phyloP scores from a whole-genome alignment of 2,888 invertebrate genomes.

The Perithous albicinctus region DNA sequence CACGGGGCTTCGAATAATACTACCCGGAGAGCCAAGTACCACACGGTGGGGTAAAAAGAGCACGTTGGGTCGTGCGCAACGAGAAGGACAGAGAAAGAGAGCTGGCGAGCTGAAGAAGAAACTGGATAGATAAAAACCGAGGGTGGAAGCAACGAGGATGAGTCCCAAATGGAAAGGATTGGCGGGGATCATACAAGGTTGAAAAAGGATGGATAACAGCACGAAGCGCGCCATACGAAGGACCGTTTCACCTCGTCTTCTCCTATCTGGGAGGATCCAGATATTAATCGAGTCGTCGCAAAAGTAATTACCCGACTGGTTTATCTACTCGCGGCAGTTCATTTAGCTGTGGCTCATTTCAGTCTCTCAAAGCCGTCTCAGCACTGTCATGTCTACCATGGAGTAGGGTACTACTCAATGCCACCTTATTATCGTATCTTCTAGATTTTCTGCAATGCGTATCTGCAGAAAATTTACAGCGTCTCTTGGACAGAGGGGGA shows the following conservation, averaged over 20 bases:
- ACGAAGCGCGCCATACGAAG: constrained; percentile 25
- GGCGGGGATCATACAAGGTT: constrained; percentile 23
- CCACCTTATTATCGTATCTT: constrained; percentile 6
- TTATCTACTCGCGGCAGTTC: constrained; percentile 75
- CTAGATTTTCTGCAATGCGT: not conserved
- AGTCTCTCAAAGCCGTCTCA: constrained; percentile 28
- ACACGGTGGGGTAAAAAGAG: not conserved
- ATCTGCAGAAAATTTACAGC: not conserved
- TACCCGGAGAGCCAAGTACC: constrained; percentile 2
- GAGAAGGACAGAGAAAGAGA: not conserved
- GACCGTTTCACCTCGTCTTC: constrained; percentile 33
- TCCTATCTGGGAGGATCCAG: constrained; percentile 53
- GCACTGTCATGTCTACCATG: not conserved
- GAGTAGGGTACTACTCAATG: not conserved
- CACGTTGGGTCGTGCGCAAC: not conserved
- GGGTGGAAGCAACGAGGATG: constrained; percentile 19
- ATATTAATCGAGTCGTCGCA: constrained; percentile 75
- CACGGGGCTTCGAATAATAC: constrained; percentile 45
- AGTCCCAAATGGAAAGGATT: constrained; percentile 38
- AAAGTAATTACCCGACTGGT: constrained; percentile 75
- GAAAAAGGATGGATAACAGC: constrained; percentile 21
- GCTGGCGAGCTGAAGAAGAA: constrained; percentile 3
- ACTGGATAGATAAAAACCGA: constrained; percentile 24
- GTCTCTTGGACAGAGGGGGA: no score
- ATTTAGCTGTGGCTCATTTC: constrained; percentile 67